These are phyloP conservation scores for Hemitrygon akajei DNA, from an alignment of 2,797 vertebrate genomes.

Conservation along the genomic window DNA sequence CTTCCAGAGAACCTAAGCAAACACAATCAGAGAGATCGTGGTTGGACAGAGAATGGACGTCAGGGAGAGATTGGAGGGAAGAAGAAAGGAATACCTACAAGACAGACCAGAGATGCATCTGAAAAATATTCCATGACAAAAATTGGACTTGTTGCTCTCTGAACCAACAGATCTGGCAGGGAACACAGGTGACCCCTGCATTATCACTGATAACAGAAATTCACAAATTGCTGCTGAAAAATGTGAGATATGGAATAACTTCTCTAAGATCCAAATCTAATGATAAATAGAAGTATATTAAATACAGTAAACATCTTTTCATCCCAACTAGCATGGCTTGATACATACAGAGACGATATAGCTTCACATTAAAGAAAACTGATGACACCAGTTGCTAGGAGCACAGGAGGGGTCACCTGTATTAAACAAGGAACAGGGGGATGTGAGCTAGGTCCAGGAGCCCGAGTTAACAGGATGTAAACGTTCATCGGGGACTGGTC, in stretches of 20 bases:
- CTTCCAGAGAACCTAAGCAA: not conserved
- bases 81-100: not conserved
- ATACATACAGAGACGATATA: too few relatives aligned
- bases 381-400: too few relatives aligned
- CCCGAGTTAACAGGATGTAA: not conserved
- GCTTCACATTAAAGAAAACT: too few relatives aligned
- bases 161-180: not conserved
- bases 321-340: too few relatives aligned
- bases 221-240: too few relatives aligned
- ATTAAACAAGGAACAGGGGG: not conserved
- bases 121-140: not conserved
- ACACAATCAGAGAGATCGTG: not conserved
- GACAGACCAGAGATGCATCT: not conserved
- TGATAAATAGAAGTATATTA: too few relatives aligned
- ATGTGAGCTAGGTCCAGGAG: not conserved
- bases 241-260: too few relatives aligned
- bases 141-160: not conserved
- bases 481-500: not conserved
- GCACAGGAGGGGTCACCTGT: too few relatives aligned
- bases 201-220: too few relatives aligned
- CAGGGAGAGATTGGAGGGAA: too few relatives aligned
- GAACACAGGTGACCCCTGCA: not conserved
- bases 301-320: too few relatives aligned
- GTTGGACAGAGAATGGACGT: not conserved
- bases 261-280: too few relatives aligned